Evolutionary conservation across 2,113 vertebrate genomes (phyloP).

Genomic region (Eclectus roratus): DNA sequence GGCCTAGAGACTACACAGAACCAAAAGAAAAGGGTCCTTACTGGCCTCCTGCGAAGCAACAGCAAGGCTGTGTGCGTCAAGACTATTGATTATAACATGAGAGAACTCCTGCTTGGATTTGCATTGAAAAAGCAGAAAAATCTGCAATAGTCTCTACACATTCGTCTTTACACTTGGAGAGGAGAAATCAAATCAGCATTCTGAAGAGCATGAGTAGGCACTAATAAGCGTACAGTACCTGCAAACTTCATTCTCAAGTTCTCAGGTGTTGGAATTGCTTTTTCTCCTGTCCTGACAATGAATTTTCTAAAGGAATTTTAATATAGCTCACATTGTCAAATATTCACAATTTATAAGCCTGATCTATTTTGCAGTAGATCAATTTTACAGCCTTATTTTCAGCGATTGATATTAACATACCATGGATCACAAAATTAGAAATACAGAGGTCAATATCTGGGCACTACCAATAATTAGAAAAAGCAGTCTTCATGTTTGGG

Average conservation of each 20-base stretch:
- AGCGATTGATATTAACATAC: neutral
- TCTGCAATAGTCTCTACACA: neutral
- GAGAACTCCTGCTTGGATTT: neutral
- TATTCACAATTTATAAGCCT: neutral
- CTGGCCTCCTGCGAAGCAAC: neutral
- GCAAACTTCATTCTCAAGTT: neutral
- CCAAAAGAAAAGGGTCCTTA: fast-evolving
- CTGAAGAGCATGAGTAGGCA: neutral
- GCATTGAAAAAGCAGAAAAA: neutral
- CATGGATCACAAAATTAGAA: neutral
- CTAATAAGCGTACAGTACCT: neutral
- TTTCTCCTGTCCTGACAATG: neutral
- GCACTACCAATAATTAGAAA: neutral
- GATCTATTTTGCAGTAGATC: neutral
- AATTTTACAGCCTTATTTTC: neutral
- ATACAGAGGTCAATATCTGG: neutral
- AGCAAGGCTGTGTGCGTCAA: too few relatives aligned
- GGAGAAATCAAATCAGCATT: neutral
- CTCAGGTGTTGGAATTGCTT: neutral
- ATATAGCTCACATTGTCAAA: neutral
- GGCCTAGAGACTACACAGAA: too few relatives aligned
- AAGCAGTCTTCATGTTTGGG: neutral
- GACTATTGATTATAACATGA: fast-evolving
- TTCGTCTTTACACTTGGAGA: neutral
- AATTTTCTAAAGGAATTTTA: neutral